Evolutionary conservation across 2,113 vertebrate genomes (phyloP), one percentile per base, ranked within the genome.

Genomic region (Apaloderma vittatum): DNA sequence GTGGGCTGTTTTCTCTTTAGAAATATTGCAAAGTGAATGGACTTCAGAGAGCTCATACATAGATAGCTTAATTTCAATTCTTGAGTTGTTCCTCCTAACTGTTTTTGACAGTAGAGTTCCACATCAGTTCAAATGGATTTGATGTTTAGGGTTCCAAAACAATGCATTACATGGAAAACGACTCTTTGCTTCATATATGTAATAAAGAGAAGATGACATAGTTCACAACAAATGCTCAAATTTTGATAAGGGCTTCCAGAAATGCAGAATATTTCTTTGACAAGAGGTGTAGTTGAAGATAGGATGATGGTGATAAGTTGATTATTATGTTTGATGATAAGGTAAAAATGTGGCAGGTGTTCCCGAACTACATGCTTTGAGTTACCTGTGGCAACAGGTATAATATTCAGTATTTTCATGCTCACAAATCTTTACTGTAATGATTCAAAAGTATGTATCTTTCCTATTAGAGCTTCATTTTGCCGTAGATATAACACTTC

Each of bases 301-400:
- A 12, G 0, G 3, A 23, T 62, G n/a, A n/a, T 62, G 18, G 18
- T 46, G 45, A 1, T 52, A 40, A 63, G 10, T 49, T 86, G 7
- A 15, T 71, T 27, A 43, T 52, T 72, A 21, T 37, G 23, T n/a
- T 67, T 87, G 22, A 49, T 43, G 13, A 9, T 70, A 45, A 62
- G 21, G 30, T 73, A 37, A 76, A 74, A 84, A 4, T 52, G 19
- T 75, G 52, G 55, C 26, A 37, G 6, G 8, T 54, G 13, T 55
- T 67, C 48, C 24, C 68, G 45, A 86, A 36, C 61, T 51, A 18
- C 11, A 3, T 84, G 9, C 51, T 85, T 80, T 54, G 82, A 63
- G 36, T 67, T 88, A 84, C 46, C 22, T 68, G 0, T 85, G 29
- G 14, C 37, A 86, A 37, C 26, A 88, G 13, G 7, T 76, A 11